Evolutionary conservation across 2,113 vertebrate species (phyloP), one percentile per base, ranked within the genome.

Genomic region (Uropsilus gracilis): DNA sequence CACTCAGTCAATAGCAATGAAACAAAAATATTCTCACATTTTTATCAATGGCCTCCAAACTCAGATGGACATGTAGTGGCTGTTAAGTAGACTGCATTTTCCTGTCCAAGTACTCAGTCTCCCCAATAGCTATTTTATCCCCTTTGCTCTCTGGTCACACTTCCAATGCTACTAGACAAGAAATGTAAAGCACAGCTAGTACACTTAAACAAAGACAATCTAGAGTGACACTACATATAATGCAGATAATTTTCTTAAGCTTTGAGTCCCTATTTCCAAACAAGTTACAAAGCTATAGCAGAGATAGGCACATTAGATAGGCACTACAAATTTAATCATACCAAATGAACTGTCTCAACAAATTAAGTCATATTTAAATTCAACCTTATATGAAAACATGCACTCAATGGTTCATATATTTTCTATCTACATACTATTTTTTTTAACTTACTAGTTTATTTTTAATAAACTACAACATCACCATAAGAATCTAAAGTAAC

Each of bases 291-390:
- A 46, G 69, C 34, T 57, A 16, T 42, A 63, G n/a, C 50, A 42
- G 8, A 71, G 61, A 72, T 16, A 72, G 46, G 82, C 55, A 17
- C 64, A 53, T 18, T 24, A 39, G 28, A 68, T 42, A 71, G 34
- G 17, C 42, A 48, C 55, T 87, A 83, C 32, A 28, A 22, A 81
- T 53, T 55, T 46, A 78, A 57, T 48, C 9, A 18, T 71, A 50
- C 37, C 71, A 84, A 72, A 64, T 64, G 55, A 76, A 92, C n/a
- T 42, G 8, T 69, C 16, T 69, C 37, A 92, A 92, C 11, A 92
- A 90, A 92, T 55, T n/a, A 81, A 85, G 39, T 82, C 28, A 92
- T 64, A 20, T 71, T 75, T 84, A 86, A 90, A 76, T 76, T 71
- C 59, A 82, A 81, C 3, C 18, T 69, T 90, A 46, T 37, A 86